Percentiles rank a stretch among this genome's conserved stretches.
phyloP scores from a whole-genome alignment of 2,797 vertebrate genomes.

The Agapornis canus region DNA sequence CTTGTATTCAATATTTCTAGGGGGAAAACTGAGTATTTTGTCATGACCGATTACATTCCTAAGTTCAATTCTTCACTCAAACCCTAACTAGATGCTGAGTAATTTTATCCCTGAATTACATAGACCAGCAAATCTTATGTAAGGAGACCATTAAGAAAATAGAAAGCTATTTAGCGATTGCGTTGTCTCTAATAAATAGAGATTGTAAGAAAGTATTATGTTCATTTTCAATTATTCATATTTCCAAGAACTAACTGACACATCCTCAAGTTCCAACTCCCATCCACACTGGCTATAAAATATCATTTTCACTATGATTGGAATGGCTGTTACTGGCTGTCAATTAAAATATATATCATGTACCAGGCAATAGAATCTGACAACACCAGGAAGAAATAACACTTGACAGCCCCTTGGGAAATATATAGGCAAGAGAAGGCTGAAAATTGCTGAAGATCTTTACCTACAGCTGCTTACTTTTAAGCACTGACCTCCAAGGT shows the following conservation, averaged over 20 bases:
- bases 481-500: constrained; percentile 43
- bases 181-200: constrained; percentile 11
- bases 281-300: constrained; percentile 32
- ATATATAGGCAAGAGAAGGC: constrained; percentile 34
- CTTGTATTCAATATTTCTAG: not conserved
- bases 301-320: constrained; percentile 5
- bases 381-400: constrained; percentile 25
- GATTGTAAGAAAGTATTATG: constrained; percentile 22
- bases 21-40: not conserved
- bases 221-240: constrained; percentile 47
- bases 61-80: not conserved
- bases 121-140: not conserved
- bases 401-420: constrained; percentile 44
- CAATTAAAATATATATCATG: constrained; percentile 64
- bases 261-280: constrained; percentile 19
- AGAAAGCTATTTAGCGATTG: not conserved
- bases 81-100: not conserved
- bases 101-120: constrained; percentile 7
- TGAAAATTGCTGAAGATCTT: constrained; percentile 24
- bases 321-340: constrained; percentile 40
- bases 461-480: constrained; percentile 26
- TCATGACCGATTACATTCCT: not conserved
- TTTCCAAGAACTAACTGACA: constrained; percentile 21
- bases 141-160: not conserved
- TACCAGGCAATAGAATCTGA: constrained; percentile 36